Base-by-base conservation (phyloP, 2,113 vertebrate genomes). In the Notothenia rossii region DNA sequence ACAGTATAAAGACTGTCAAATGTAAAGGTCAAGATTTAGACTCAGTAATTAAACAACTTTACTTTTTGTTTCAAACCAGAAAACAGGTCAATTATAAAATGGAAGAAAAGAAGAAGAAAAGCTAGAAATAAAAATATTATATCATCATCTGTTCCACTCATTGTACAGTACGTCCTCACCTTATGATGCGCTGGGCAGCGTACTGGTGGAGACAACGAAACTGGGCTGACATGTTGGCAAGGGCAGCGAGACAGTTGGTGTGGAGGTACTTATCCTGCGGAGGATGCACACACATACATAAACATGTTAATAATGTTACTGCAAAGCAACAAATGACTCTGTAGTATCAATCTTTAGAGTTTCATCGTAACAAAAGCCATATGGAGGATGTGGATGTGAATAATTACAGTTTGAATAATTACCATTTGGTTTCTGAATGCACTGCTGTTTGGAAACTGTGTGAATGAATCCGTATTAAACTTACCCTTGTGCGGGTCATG, bases 161-260 rank as follows among this genome's bases (percentile, higher is more conserved):
- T 64, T 56, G 10, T 20, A 74, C 10, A 65, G 22, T n/a, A 15
- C n/a, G 53, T 75, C 7, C 91, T 95, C 93, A 98, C 97, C 98
- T 99, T 94, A 99, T 99, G 86, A 99, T 99, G 82, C 98, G 96
- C 92, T 99, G 98, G 60, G 98, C 98, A 4, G 98, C 98, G 0
- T 99, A 99, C 91, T 99, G 98, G 84, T 99, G 98, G 43, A 99
- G 96, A 0, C 96, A 97, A 62, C 98, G 97, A 85, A 99, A 99
- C 94, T 99, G 98, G 0, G 97, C 96, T 0, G 98, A 99, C 98
- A 99, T 99, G 83, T 99, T 99, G 43, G 98, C 98, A 53, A 99
- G 95, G 4, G 98, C 98, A 58, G 98, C 98, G 91, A 99, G 88
- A 84, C 98, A 99, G 79, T 99, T 99, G 48, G 97, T 99, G 77